These are phyloP conservation scores for Colius striatus DNA, from an alignment of 2,113 vertebrate species.

Conservation along the genomic window DNA sequence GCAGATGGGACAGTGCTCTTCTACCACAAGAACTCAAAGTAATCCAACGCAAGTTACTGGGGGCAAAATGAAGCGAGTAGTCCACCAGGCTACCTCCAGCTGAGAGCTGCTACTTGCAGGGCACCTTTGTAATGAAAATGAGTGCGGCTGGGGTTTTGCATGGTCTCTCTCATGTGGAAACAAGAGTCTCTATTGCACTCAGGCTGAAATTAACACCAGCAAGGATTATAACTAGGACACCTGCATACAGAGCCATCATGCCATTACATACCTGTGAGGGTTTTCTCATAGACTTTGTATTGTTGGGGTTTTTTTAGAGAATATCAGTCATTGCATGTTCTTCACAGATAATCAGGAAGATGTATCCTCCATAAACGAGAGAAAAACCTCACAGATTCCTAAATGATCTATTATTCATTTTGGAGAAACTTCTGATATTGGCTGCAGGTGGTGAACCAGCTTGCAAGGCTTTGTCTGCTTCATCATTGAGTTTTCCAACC, in stretches of 20 bases:
- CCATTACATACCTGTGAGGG: background rate
- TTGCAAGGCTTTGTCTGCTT: background rate
- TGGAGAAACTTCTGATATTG: background rate
- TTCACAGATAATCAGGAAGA: background rate
- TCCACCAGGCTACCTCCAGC: background rate
- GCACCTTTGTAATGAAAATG: background rate
- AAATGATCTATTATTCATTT: background rate
- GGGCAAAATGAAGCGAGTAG: background rate
- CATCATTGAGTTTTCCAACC: background rate
- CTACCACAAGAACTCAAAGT: background rate
- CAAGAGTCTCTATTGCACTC: background rate
- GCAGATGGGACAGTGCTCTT: background rate
- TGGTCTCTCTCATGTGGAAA: background rate
- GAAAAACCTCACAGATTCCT: background rate
- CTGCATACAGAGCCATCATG: background rate
- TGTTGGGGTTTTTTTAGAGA: background rate
- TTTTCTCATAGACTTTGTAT: background rate
- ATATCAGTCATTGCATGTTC: background rate
- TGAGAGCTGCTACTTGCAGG: background rate
- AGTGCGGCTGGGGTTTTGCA: background rate
- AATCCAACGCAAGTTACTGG: background rate
- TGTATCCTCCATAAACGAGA: background rate
- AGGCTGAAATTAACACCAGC: background rate
- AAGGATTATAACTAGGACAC: background rate
- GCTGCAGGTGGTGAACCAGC: background rate